Evolutionary conservation across 30 jellyfish, hydroid and myxozoan genomes (phyloP), one percentile per base, ranked within the genome.

Genomic region (Aurelia aurita complex sp. Pacific): DNA sequence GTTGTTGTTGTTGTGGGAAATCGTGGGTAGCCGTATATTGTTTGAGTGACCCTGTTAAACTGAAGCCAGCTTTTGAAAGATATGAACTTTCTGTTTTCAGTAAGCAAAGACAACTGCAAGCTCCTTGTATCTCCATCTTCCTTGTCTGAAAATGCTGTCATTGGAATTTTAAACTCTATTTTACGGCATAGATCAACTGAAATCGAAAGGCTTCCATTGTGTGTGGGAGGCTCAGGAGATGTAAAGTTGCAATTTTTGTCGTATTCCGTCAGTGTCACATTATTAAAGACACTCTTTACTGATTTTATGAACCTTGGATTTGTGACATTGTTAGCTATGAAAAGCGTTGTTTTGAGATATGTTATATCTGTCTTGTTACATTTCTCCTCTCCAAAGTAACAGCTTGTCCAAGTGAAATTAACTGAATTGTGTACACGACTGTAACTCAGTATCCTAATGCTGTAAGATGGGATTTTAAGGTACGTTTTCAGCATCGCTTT

Each of bases 1-100:
- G 82, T 36, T 16, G 61, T 33, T 5, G 61, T 84, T 4, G 93
- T 62, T 10, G 82, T 12, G 38, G 42, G 65, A 7, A 46, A 46
- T 51, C 93, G 80, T n/a, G 96, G 96, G 64, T 87, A 87, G 11
- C 96, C 96, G 69, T 77, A 87, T 33, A 79, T 64, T 19, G 76
- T 72, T 18, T 87, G 96, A 15, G 77, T 35, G 42, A 54, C 52
- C 10, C 89, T 70, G 57, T 87, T 64, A 59, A 87, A 87, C 73
- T 87, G 96, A 64, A 87, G 63, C 96, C 96, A 87, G 64, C 62
- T 72, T 4, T 60, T 36, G 18, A 36, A 57, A 10, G 90, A 87
- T 46, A 87, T 29, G 10, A 35, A 70, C 32, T 50, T 19, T 19
- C 35, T 74, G 17, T 77, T 64, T 36, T 42, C 64, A 12, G 90